Conservation (phyloP, 1,140 invertebrate genomes). For the Tetramorium parvispinum region DNA sequence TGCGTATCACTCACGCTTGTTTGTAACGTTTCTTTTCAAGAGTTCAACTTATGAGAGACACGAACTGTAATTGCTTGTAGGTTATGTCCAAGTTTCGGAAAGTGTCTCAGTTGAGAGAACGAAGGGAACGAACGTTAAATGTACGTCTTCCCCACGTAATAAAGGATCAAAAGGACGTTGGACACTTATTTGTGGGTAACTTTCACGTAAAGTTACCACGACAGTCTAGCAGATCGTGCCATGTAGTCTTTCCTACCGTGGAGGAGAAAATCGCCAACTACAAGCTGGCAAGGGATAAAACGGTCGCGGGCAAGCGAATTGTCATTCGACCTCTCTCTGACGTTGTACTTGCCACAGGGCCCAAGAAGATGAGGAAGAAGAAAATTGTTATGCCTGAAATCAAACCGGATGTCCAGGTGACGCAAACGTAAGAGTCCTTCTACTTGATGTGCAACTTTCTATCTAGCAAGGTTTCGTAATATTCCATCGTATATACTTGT, state of each 20-base stretch:
- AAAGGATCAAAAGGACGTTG: constrained; percentile 67
- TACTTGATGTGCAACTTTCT: not conserved
- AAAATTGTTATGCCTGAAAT: constrained; percentile 71
- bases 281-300: constrained; percentile 65
- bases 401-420: constrained; percentile 50
- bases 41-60: too few relatives aligned
- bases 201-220: constrained; percentile 75
- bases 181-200: constrained; percentile 74
- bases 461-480: constrained; percentile 1
- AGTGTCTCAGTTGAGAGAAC: not conserved
- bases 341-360: constrained; percentile 16
- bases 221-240: constrained; percentile 75
- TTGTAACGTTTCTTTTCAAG: too few relatives aligned
- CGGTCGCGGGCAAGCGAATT: constrained; percentile 73
- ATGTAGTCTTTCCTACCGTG: constrained; percentile 75
- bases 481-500: constrained; percentile 29
- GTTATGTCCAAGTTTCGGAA: not conserved
- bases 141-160: constrained; percentile 77
- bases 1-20: too few relatives aligned
- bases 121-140: constrained; percentile 73
- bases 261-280: constrained; percentile 75
- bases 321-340: constrained; percentile 50
- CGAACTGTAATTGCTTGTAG: constrained; percentile 1
- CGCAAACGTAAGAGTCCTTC: constrained; percentile 64
- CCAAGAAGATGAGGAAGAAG: constrained; percentile 10